phyloP scores from a whole-genome alignment of 2,888 invertebrate species.

The Gibbula magus region DNA sequence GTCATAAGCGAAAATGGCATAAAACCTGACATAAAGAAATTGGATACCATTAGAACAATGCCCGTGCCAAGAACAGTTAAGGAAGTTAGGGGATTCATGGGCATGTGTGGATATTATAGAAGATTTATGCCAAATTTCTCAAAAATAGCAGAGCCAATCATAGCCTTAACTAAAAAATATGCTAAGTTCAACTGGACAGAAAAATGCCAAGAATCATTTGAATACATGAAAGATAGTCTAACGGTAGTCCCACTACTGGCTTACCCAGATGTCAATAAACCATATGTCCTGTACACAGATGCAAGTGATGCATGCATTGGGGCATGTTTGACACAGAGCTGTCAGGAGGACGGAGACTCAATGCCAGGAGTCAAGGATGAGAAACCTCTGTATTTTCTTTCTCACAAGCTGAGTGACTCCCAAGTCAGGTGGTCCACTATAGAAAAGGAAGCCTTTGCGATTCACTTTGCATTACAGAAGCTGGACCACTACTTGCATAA shows the following conservation, averaged over 20 bases:
- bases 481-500: slow-evolving; percentile 31
- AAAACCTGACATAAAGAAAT: slow-evolving; percentile 31
- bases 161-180: slow-evolving; percentile 36
- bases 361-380: background rate
- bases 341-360: background rate
- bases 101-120: slow-evolving; percentile 42
- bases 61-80: slow-evolving; percentile 32
- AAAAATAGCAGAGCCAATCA: slow-evolving; percentile 29
- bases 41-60: slow-evolving; percentile 33
- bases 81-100: slow-evolving; percentile 41
- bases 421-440: slow-evolving; percentile 1
- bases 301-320: no score
- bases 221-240: slow-evolving; percentile 30
- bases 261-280: slow-evolving; percentile 30
- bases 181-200: slow-evolving; percentile 36
- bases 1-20: slow-evolving; percentile 32
- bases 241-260: no score
- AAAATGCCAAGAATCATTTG: slow-evolving; percentile 25
- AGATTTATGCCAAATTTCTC: slow-evolving; percentile 37
- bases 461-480: slow-evolving; percentile 23
- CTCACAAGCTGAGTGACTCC: background rate
- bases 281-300: slow-evolving; percentile 34
- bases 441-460: no score
- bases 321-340: slow-evolving; percentile 1
- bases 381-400: slow-evolving; percentile 5